These are phyloP conservation scores for Pipistrellus nathusii DNA, from an alignment of 2,797 vertebrate species.

Conservation along the genomic window DNA sequence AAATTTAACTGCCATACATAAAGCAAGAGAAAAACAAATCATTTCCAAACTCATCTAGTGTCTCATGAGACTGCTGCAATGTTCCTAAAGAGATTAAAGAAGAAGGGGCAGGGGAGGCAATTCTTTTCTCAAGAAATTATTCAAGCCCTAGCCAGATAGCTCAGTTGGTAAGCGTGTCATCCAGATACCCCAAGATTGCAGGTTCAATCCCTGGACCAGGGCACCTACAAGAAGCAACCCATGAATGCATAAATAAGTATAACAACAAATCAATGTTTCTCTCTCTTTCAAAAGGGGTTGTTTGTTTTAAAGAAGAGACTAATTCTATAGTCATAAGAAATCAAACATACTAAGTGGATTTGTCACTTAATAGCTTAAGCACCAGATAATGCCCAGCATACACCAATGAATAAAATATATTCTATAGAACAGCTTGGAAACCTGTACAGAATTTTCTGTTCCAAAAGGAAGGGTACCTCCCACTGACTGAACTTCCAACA, in stretches of 20 bases:
- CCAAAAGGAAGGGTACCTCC: slow-evolving; percentile 60
- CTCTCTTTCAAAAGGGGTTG: background rate
- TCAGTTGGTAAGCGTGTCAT: background rate
- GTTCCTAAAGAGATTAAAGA: background rate
- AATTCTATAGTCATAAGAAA: background rate
- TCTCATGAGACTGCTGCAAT: background rate
- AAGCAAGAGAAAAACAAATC: slow-evolving; percentile 51
- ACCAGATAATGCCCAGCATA: background rate
- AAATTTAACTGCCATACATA: slow-evolving; percentile 19
- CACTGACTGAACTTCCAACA: slow-evolving; percentile 52
- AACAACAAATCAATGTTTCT: background rate
- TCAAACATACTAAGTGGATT: background rate
- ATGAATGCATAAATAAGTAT: background rate
- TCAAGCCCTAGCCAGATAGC: background rate
- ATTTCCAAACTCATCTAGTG: slow-evolving; percentile 35
- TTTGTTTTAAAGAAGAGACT: background rate
- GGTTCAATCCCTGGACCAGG: background rate
- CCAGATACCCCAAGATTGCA: background rate
- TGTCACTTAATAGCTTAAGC: background rate
- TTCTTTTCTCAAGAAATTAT: slow-evolving; percentile 38
- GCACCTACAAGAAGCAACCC: background rate
- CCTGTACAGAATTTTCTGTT: background rate
- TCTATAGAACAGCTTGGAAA: background rate
- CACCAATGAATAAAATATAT: background rate
- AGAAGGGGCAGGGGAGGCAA: background rate